phyloP scores from a whole-genome alignment of 2,888 invertebrate species.

The Drosophila prostipennis region DNA sequence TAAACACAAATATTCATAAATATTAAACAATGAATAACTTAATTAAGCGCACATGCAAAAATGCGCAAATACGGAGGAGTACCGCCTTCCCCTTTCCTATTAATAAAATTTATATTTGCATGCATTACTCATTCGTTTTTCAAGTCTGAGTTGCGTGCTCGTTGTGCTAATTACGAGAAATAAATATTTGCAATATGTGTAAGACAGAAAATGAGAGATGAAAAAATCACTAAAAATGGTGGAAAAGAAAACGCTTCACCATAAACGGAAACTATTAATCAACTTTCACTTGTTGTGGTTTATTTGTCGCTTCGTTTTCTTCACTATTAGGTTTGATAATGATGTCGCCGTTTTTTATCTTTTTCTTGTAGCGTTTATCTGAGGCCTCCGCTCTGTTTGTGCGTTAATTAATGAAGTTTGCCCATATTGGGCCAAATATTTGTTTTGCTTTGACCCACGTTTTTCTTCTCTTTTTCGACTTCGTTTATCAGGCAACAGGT shows the following conservation, averaged over 20 bases:
- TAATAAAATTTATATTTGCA: constrained; percentile 23
- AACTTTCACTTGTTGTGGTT: constrained; percentile 66
- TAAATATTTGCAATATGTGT: constrained; percentile 14
- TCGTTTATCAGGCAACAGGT: constrained; percentile 31
- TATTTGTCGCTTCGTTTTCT: constrained; percentile 14
- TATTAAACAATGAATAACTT: constrained; percentile 44
- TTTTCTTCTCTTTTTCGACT: constrained; percentile 1
- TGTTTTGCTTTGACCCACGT: constrained; percentile 30
- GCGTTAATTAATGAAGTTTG: constrained; percentile 40
- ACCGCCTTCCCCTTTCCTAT: neutral
- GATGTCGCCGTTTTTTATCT: constrained; percentile 7
- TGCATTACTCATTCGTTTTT: constrained; percentile 36
- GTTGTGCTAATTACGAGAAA: constrained; percentile 27
- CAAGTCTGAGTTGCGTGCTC: constrained; percentile 18
- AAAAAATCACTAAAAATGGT: constrained; percentile 10
- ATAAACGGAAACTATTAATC: constrained; percentile 74
- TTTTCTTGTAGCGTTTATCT: neutral
- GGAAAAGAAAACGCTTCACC: constrained; percentile 36
- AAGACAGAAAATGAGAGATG: constrained; percentile 14
- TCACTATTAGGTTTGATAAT: constrained; percentile 17
- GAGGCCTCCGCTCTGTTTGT: constrained; percentile 3
- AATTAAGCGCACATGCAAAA: constrained; percentile 59
- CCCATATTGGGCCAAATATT: constrained; percentile 31
- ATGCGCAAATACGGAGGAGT: constrained; percentile 31
- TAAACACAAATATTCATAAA: constrained; percentile 26